A percentile compares a stretch with the other conserved stretches of the same genome.
Conservation (phyloP, 2,888 invertebrate genomes). For the Brachypterus glaber region DNA sequence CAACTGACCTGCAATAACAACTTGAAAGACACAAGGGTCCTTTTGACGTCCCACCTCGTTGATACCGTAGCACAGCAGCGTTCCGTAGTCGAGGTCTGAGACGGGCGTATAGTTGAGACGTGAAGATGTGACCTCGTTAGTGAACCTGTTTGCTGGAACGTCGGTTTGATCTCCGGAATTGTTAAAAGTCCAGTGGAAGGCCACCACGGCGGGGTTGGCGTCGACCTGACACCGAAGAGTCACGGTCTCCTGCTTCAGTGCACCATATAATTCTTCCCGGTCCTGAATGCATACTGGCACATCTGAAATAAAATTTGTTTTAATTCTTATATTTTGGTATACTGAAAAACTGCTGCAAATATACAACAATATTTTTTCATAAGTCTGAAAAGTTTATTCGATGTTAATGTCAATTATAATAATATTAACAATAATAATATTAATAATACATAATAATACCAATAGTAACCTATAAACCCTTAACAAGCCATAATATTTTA, state of each 20-base stretch:
- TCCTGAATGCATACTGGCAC: slow-evolving; percentile 70
- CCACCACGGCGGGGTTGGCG: slow-evolving; percentile 75
- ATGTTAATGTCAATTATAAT: too few species aligned
- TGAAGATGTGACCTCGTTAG: slow-evolving; percentile 57
- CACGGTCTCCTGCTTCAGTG: slow-evolving; percentile 81
- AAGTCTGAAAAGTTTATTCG: too few species aligned
- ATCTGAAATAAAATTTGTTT: slow-evolving; percentile 41
- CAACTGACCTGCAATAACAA: slow-evolving; percentile 68
- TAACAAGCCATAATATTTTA: too few species aligned
- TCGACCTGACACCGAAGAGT: slow-evolving; percentile 77
- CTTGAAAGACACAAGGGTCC: slow-evolving; percentile 77
- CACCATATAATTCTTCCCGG: slow-evolving; percentile 74
- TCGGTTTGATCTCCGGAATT: slow-evolving; percentile 80
- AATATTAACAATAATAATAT: too few species aligned
- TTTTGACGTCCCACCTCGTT: slow-evolving; percentile 78
- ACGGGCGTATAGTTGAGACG: slow-evolving; percentile 77
- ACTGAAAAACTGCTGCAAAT: too few species aligned
- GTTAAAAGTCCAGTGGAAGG: slow-evolving; percentile 90
- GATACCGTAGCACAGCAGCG: slow-evolving; percentile 76
- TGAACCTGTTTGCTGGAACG: slow-evolving; percentile 58
- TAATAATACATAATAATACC: too few species aligned
- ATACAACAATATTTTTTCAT: too few species aligned
- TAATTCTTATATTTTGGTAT: neutral
- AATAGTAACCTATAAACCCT: too few species aligned
- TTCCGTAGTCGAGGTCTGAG: slow-evolving; percentile 82